phyloP scores from a whole-genome alignment of 1,140 invertebrate species.

The Pseudomyrmex sp. region DNA sequence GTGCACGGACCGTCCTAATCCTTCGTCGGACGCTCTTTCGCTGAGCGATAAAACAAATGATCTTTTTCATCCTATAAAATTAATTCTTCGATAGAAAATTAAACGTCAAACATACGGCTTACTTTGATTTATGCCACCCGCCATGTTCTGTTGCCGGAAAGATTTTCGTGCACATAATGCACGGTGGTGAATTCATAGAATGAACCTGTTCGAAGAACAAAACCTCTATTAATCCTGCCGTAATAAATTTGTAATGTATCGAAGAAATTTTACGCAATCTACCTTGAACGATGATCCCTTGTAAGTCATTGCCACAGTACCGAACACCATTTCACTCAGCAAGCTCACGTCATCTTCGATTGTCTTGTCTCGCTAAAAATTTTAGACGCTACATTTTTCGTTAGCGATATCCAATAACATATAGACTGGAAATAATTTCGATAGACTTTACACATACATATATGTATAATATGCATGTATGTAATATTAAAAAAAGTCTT shows the following conservation, averaged over 20 bases:
- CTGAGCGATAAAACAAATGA: slow-evolving; percentile 55
- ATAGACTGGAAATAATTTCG: not conserved
- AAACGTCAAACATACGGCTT: slow-evolving; percentile 49
- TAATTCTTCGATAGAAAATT: not conserved
- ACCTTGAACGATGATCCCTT: slow-evolving; percentile 93
- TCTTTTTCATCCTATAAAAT: too few species aligned
- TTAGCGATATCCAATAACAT: slow-evolving; percentile 15
- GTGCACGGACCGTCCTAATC: slow-evolving; percentile 71
- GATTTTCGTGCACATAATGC: slow-evolving; percentile 91
- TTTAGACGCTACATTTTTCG: slow-evolving; percentile 4
- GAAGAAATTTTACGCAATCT: slow-evolving; percentile 62
- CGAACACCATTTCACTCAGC: slow-evolving; percentile 96
- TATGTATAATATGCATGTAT: too few species aligned
- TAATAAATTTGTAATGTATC: not conserved
- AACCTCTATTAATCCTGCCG: not conserved
- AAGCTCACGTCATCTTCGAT: slow-evolving; percentile 89
- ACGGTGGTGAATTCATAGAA: slow-evolving; percentile 89
- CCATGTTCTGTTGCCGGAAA: slow-evolving; percentile 86
- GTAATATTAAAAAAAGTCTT: too few species aligned
- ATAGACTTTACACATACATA: too few species aligned
- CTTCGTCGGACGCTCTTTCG: slow-evolving; percentile 77
- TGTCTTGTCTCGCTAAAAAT: slow-evolving; percentile 74
- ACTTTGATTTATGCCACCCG: slow-evolving; percentile 79
- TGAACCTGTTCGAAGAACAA: slow-evolving; percentile 86
- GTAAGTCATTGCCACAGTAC: slow-evolving; percentile 94